phyloP scores from a whole-genome alignment of 2,797 vertebrate species.

The Morus bassanus region DNA sequence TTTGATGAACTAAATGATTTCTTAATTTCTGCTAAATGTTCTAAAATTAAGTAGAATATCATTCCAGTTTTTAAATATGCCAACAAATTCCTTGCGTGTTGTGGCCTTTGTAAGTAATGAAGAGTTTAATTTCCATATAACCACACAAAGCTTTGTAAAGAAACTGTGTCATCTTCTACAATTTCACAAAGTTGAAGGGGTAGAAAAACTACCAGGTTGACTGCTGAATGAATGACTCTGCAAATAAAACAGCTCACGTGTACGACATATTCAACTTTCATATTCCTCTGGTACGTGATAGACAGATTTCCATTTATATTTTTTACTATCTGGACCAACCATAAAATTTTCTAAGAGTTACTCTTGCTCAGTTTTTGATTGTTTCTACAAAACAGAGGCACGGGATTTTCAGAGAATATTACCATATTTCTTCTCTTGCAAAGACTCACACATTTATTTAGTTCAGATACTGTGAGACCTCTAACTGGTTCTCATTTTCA shows the following conservation, averaged over 20 bases:
- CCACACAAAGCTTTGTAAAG: not conserved
- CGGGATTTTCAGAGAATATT: not conserved
- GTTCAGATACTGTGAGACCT: not conserved
- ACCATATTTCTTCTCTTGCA: not conserved
- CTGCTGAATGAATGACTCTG: constrained; percentile 15
- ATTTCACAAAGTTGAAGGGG: not conserved
- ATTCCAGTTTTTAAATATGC: not conserved
- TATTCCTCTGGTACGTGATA: not conserved
- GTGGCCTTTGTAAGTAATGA: not conserved
- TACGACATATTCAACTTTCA: not conserved
- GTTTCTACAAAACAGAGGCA: not conserved
- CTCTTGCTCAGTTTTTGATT: not conserved
- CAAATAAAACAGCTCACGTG: constrained; percentile 9
- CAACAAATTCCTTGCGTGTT: not conserved
- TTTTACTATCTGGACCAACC: not conserved
- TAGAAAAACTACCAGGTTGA: not conserved
- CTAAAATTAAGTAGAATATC: not conserved
- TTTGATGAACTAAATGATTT: not conserved
- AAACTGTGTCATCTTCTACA: not conserved
- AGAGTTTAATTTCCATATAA: not conserved
- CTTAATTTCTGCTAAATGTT: not conserved
- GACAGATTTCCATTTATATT: constrained; percentile 6
- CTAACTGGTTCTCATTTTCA: not conserved
- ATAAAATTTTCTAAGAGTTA: not conserved
- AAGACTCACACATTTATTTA: not conserved